Percentiles rank a stretch among this genome's conserved stretches.
Conservation (phyloP, 2,113 vertebrate genomes). For the Agelaius phoeniceus region DNA sequence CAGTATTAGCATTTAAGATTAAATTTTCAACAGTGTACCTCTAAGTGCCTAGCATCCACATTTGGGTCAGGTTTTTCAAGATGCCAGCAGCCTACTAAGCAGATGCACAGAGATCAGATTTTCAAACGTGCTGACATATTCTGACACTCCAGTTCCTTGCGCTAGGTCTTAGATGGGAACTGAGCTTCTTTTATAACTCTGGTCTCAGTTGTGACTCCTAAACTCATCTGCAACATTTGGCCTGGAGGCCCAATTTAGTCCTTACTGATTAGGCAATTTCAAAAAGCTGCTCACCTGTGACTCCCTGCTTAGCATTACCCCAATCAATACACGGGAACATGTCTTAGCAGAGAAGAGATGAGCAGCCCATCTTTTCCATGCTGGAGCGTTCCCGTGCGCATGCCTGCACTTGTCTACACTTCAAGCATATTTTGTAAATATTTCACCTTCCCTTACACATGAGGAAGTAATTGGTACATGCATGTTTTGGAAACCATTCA, state of each 20-base stretch:
- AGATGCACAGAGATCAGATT: not conserved
- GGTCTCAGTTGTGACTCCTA: not conserved
- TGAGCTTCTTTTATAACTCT: not conserved
- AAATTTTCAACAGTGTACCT: conserved; percentile 24
- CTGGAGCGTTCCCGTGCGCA: rapidly evolving
- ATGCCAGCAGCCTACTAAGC: not conserved
- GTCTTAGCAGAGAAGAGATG: not conserved
- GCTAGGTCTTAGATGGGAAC: not conserved
- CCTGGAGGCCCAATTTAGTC: conserved; percentile 1
- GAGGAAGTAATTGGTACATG: conserved; percentile 54
- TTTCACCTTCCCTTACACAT: conserved; percentile 49
- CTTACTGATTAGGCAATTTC: conserved; percentile 33
- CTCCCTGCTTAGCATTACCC: not conserved
- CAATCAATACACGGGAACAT: not conserved
- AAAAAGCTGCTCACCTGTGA: conserved; percentile 46
- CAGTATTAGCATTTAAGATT: not conserved
- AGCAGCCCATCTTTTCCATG: not conserved
- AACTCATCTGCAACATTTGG: not conserved
- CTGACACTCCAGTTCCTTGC: not conserved
- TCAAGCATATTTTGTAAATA: conserved; percentile 11
- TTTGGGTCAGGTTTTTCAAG: conserved; percentile 33
- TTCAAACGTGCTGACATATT: not conserved
- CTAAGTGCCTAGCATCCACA: not conserved
- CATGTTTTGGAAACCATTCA: conserved; percentile 63
- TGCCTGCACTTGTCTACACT: not conserved